A percentile compares a stretch with the other conserved stretches of the same genome.
Evolutionary conservation across 2,113 vertebrate genomes (phyloP).

Genomic region (Dicaeum eximium): DNA sequence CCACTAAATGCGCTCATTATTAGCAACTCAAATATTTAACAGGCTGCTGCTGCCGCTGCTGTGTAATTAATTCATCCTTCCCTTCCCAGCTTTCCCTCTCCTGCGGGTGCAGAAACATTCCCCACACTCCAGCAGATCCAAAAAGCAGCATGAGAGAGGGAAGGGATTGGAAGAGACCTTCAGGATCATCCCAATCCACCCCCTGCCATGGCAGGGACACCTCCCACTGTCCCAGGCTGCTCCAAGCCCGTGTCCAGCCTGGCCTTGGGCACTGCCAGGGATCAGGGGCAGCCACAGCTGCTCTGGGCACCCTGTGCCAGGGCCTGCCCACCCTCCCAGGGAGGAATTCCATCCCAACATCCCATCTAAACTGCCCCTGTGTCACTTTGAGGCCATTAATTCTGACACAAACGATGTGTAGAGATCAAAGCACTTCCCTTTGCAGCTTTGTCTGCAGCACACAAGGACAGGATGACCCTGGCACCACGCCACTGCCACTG

Average conservation of each 20-base stretch:
- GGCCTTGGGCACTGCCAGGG: neutral
- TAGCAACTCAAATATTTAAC: neutral
- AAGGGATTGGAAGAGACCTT: neutral
- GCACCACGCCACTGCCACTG: fast-evolving
- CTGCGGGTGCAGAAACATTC: neutral
- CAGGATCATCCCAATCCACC: neutral
- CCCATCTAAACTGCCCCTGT: neutral
- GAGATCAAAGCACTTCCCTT: neutral
- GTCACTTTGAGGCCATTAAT: too few species aligned
- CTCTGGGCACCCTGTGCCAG: neutral
- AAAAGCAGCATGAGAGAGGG: fast-evolving
- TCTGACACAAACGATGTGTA: fast-evolving
- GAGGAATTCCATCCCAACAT: fast-evolving
- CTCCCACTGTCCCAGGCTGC: fast-evolving
- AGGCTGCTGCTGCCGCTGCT: neutral
- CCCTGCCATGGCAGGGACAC: neutral
- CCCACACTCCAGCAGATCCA: neutral
- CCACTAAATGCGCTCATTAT: neutral
- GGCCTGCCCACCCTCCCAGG: neutral
- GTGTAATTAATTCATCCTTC: neutral
- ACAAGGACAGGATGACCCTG: neutral
- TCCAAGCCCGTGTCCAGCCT: neutral
- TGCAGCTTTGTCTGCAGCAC: fast-evolving
- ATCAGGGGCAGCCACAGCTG: neutral
- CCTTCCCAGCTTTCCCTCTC: neutral